A percentile compares a stretch with the other conserved stretches of the same genome.
Conservation (phyloP, 2,888 invertebrate species). For the Iphiclides podalirius region DNA sequence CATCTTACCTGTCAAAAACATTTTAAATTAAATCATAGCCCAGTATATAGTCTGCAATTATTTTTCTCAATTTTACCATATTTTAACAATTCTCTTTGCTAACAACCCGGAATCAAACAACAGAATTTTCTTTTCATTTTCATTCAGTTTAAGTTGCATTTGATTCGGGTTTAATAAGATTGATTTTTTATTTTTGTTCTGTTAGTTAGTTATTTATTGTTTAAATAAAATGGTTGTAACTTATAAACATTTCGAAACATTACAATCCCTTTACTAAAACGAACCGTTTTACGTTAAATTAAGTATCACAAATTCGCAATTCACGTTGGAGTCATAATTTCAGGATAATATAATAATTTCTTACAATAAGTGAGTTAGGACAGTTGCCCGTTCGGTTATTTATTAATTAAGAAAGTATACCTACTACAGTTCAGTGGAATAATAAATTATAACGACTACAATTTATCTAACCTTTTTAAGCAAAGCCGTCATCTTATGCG, state of each 20-base stretch:
- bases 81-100: no score
- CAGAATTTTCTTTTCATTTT: no score
- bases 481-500: slow-evolving; percentile 5
- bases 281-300: slow-evolving; percentile 15
- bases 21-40: neutral
- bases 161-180: no score
- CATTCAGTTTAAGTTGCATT: no score
- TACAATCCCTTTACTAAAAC: neutral
- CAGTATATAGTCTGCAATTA: no score
- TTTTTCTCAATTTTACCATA: no score
- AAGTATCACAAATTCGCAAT: slow-evolving; percentile 15
- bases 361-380: slow-evolving; percentile 14
- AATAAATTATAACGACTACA: slow-evolving; percentile 20
- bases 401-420: slow-evolving; percentile 20
- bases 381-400: slow-evolving; percentile 16
- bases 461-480: slow-evolving; percentile 5
- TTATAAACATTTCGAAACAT: no score
- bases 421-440: neutral
- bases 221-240: no score
- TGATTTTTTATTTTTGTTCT: no score
- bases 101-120: no score
- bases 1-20: slow-evolving; percentile 85
- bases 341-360: slow-evolving; percentile 17
- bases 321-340: slow-evolving; percentile 16
- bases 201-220: no score